A percentile compares a stretch with the other conserved stretches of the same genome.
Evolutionary conservation across 2,113 vertebrate genomes (phyloP).

Genomic region (Upupa epops): DNA sequence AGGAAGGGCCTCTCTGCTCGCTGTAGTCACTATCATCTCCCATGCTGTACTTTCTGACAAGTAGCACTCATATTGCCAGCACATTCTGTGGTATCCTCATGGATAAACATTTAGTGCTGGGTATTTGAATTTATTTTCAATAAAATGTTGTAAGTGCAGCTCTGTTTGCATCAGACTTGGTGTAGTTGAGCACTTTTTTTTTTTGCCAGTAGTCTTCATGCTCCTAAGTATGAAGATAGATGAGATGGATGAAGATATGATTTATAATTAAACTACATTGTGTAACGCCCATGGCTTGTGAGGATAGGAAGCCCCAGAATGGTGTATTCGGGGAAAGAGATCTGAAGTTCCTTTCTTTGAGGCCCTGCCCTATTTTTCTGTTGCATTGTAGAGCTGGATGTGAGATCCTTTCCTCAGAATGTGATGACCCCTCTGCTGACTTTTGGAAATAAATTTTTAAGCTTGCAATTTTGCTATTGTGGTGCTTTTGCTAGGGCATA

Average conservation of each 20-base stretch:
- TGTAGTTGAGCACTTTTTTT: not conserved
- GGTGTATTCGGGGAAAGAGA: not conserved
- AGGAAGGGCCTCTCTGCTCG: not conserved
- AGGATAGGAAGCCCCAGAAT: not conserved
- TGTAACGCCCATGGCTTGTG: not conserved
- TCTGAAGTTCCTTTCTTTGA: not conserved
- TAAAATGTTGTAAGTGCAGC: not conserved
- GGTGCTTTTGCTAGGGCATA: no score
- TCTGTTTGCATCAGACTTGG: not conserved
- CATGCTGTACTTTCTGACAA: not conserved
- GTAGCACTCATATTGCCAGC: not conserved
- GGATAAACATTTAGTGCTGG: not conserved
- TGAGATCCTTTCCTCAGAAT: no score
- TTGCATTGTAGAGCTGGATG: not conserved
- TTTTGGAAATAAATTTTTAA: not conserved
- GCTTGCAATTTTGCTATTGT: no score
- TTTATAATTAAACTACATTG: not conserved
- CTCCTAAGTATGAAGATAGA: not conserved
- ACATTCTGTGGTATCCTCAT: rapidly evolving
- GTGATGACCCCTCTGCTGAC: not conserved
- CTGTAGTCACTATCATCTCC: not conserved
- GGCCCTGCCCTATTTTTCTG: not conserved
- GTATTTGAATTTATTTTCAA: not conserved
- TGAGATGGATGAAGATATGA: not conserved
- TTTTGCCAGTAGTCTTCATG: not conserved